Evolutionary conservation across 2,113 vertebrate species (phyloP).

Genomic region (Tetrax tetrax): DNA sequence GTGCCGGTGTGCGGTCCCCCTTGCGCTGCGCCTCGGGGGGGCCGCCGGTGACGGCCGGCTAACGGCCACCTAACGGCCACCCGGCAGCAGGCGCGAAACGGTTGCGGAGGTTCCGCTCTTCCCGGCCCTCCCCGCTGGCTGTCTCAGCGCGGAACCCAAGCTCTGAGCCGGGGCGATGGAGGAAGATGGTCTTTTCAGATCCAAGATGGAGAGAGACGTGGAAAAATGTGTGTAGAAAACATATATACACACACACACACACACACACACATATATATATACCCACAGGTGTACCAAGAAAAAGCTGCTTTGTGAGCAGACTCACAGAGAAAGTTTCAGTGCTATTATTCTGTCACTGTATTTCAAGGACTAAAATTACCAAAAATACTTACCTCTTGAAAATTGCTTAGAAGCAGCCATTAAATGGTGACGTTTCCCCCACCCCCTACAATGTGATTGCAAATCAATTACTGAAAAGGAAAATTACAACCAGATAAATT

Average conservation of each 20-base stretch:
- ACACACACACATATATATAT: no score
- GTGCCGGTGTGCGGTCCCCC: not conserved
- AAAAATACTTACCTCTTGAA: not conserved
- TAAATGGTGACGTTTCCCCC: not conserved
- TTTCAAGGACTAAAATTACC: not conserved
- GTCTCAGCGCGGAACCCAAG: rapidly evolving
- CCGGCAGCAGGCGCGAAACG: rapidly evolving
- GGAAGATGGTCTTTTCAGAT: not conserved
- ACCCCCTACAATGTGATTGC: not conserved
- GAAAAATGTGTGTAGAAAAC: not conserved
- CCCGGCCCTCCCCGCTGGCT: rapidly evolving
- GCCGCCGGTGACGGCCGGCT: rapidly evolving
- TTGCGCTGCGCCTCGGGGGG: rapidly evolving
- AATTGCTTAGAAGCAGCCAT: not conserved
- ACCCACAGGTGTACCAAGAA: rapidly evolving
- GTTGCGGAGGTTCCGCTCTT: rapidly evolving
- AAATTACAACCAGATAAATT: not conserved
- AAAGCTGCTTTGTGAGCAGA: not conserved
- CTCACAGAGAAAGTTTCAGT: not conserved
- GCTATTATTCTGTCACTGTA: not conserved
- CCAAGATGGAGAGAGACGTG: not conserved
- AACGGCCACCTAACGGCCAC: not conserved
- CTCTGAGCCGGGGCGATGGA: rapidly evolving
- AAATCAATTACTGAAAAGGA: not conserved
- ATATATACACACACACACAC: rapidly evolving